Evolutionary conservation across 1,140 invertebrate genomes (phyloP).

Genomic region (Mylabris phalerata): DNA sequence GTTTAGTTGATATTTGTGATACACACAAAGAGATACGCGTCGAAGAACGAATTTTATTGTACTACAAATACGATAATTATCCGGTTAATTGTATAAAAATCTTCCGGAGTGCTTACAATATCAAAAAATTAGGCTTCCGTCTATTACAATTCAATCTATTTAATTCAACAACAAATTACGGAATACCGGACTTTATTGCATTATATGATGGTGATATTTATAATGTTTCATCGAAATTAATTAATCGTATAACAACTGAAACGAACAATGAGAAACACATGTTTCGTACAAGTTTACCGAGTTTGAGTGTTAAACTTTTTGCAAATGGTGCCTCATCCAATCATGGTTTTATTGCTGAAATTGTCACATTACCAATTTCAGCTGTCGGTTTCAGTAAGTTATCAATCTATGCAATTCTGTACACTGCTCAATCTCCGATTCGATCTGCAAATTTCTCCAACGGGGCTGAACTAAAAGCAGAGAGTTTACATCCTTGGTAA

Average conservation of each 20-base stretch:
- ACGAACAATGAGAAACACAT: slow-evolving; percentile 66
- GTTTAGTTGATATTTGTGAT: slow-evolving; percentile 93
- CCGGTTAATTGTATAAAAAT: slow-evolving; percentile 98
- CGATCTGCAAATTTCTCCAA: no score
- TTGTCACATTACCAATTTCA: slow-evolving; percentile 89
- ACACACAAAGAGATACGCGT: slow-evolving; percentile 85
- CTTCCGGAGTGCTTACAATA: slow-evolving; percentile 75
- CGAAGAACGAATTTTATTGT: slow-evolving; percentile 85
- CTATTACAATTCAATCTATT: slow-evolving; percentile 91
- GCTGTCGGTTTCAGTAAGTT: slow-evolving; percentile 80
- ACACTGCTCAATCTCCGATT: no score
- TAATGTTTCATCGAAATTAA: slow-evolving; percentile 66
- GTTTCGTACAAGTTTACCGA: slow-evolving; percentile 67
- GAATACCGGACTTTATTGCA: slow-evolving; percentile 74
- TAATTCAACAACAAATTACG: slow-evolving; percentile 74
- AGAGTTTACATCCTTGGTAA: no score
- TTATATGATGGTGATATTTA: slow-evolving; percentile 92
- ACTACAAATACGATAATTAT: slow-evolving; percentile 96
- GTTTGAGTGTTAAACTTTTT: slow-evolving; percentile 85
- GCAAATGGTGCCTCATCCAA: slow-evolving; percentile 86
- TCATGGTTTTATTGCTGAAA: slow-evolving; percentile 97
- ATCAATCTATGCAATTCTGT: no score
- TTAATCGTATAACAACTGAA: slow-evolving; percentile 64
- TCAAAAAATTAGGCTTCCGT: slow-evolving; percentile 83
- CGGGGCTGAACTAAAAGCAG: no score